phyloP scores from a whole-genome alignment of 2,797 vertebrate genomes.

The Scyliorhinus canicula region DNA sequence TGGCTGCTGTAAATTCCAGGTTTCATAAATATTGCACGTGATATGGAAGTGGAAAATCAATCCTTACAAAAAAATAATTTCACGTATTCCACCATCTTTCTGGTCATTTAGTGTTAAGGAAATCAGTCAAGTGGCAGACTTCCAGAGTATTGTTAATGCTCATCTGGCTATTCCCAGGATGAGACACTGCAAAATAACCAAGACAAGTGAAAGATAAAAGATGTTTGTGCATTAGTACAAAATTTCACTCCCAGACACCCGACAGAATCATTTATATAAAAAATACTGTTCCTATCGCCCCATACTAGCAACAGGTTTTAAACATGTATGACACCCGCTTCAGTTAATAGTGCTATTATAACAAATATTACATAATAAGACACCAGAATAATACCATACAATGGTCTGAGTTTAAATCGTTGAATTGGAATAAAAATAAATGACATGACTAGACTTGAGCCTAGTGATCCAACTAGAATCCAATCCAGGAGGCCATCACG shows the following conservation, averaged over 20 bases:
- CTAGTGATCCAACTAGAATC: conserved; percentile 77
- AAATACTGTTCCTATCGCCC: background rate
- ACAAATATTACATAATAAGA: conserved; percentile 77
- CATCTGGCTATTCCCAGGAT: too few relatives aligned
- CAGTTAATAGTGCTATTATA: conserved; percentile 75
- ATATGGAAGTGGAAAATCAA: background rate
- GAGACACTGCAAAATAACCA: background rate
- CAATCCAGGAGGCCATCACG: conserved; percentile 74
- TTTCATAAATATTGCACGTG: background rate
- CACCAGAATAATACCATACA: conserved; percentile 74
- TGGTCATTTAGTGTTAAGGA: background rate
- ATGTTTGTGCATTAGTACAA: too few relatives aligned
- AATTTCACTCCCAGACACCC: too few relatives aligned
- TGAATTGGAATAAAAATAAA: conserved; percentile 73
- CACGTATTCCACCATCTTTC: background rate
- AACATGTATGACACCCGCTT: conserved; percentile 68
- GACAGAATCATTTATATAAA: background rate
- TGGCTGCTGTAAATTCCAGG: background rate
- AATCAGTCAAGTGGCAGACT: background rate
- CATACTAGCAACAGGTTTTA: background rate
- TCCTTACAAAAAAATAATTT: background rate
- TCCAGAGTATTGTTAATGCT: background rate
- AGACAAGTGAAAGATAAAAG: too few relatives aligned
- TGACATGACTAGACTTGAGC: conserved; percentile 80
- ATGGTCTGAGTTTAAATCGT: conserved; percentile 68